Evolutionary conservation across 2,888 invertebrate genomes (phyloP).

Genomic region (Eristalis arbustorum): DNA sequence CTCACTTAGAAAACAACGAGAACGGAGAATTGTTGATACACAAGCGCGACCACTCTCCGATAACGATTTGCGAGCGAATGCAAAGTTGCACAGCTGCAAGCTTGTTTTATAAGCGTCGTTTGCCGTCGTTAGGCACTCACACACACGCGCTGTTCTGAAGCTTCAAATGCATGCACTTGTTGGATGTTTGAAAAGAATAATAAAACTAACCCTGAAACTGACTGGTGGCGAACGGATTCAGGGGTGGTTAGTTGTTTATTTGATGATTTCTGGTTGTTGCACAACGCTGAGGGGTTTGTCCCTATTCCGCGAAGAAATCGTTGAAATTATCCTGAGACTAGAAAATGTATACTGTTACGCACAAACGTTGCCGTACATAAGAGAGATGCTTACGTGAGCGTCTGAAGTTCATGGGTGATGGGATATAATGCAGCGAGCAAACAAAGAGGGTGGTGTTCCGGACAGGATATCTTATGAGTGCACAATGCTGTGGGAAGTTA

Average conservation of each 20-base stretch:
- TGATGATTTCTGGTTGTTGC: background rate
- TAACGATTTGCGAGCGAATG: slow-evolving; percentile 39
- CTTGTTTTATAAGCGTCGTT: background rate
- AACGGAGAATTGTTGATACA: background rate
- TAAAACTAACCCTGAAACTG: background rate
- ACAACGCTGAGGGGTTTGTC: background rate
- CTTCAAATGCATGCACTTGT: slow-evolving; percentile 29
- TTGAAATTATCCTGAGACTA: background rate
- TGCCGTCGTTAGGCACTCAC: background rate
- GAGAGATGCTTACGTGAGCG: background rate
- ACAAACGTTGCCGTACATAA: background rate
- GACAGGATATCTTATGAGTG: background rate
- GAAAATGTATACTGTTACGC: background rate
- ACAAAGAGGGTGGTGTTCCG: background rate
- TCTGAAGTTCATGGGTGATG: background rate
- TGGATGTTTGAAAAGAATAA: background rate
- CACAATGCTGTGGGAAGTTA: background rate
- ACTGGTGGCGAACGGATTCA: slow-evolving; percentile 4
- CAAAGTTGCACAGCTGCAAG: background rate
- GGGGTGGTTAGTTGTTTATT: slow-evolving; percentile 13
- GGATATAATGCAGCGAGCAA: background rate
- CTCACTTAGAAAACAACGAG: background rate
- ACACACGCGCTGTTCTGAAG: background rate
- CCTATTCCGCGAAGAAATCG: background rate
- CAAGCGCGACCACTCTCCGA: slow-evolving; percentile 15